Percentiles rank a stretch among this genome's conserved stretches.
Conservation (phyloP, 2,888 invertebrate genomes). For the Hypomecis punctinalis region DNA sequence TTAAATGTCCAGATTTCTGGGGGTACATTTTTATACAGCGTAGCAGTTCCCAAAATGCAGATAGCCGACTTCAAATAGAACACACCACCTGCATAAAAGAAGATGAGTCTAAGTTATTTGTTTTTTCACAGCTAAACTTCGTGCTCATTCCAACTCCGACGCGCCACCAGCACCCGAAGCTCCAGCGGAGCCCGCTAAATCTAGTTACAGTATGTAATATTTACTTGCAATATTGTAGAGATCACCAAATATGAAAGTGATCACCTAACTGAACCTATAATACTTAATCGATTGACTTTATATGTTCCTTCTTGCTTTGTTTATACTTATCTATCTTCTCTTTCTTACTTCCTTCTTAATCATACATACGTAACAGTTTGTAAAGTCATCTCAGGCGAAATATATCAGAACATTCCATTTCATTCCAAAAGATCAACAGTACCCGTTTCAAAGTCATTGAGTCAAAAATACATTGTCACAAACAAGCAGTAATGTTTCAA, state of each 20-base stretch:
- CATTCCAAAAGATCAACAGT: neutral
- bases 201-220: constrained; percentile 67
- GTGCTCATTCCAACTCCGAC: constrained; percentile 57
- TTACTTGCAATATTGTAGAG: neutral
- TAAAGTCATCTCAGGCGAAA: neutral
- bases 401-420: neutral
- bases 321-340: neutral
- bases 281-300: no score
- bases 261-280: neutral
- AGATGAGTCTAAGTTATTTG: neutral
- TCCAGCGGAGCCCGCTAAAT: constrained; percentile 67
- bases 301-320: constrained; percentile 1
- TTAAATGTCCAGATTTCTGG: no score
- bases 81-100: neutral
- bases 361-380: neutral
- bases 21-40: no score
- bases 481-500: neutral
- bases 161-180: constrained; percentile 56
- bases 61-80: no score
- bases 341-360: neutral
- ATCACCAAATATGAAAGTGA: neutral
- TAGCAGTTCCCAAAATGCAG: no score
- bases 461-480: neutral
- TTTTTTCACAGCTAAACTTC: constrained; percentile 67
- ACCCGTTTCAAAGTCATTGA: neutral